Percentiles rank a stretch among this genome's conserved stretches.
Conservation (phyloP, 2,113 vertebrate species). For the Trinectes maculatus region DNA sequence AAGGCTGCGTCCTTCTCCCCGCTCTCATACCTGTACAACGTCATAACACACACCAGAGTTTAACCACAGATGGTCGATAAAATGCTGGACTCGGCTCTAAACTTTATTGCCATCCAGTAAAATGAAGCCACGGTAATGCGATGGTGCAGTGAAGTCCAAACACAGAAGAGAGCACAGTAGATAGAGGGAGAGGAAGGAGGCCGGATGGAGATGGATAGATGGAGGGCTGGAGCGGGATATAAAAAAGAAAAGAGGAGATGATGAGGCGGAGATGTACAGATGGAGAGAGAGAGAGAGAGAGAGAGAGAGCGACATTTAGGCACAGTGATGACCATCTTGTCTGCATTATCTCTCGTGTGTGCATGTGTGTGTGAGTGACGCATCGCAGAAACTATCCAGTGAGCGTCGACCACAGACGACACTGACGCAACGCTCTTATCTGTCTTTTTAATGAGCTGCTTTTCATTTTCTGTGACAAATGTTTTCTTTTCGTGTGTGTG, state of each 20-base stretch:
- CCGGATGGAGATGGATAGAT: not conserved
- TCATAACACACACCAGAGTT: no score
- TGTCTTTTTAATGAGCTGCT: conserved; percentile 1
- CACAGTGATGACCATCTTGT: conserved; percentile 33
- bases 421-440: conserved; percentile 4
- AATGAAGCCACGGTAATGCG: conserved; percentile 13
- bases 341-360: conserved; percentile 38
- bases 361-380: conserved; percentile 22
- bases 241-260: not conserved
- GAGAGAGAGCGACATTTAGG: not conserved
- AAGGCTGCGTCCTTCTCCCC: not conserved
- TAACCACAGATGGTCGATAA: conserved; percentile 9
- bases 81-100: conserved; percentile 1
- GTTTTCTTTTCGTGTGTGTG: not conserved
- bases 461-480: not conserved
- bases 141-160: not conserved
- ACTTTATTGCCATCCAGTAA: not conserved
- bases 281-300: not conserved
- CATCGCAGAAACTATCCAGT: conserved; percentile 32
- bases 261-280: conserved; percentile 8
- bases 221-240: not conserved
- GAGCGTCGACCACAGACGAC: not conserved
- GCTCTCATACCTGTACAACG: no score
- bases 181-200: not conserved
- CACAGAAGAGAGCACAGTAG: not conserved